Evolutionary conservation across 2,113 vertebrate genomes (phyloP), one percentile per base, ranked within the genome.

Genomic region (Marmota flaviventris): DNA sequence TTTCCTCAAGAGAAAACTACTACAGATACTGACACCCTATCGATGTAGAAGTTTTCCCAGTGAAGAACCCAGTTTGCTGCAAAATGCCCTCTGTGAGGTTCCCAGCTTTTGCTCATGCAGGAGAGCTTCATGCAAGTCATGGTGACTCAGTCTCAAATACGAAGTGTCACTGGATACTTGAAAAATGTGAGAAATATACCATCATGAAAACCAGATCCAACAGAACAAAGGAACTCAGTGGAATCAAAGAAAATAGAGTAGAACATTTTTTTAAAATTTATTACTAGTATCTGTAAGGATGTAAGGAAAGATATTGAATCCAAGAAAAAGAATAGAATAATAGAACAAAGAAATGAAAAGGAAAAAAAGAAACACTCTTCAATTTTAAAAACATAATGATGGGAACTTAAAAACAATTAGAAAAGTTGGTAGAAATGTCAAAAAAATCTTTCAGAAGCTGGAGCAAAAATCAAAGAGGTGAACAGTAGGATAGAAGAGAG

Each of bases 371-470:
- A 83, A 8, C 7, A 34, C 0, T 20, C 34, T 58, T 85, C 0
- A 4, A 48, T 39, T 89, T 94, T 8, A 90, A 94, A 37, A 95
- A 79, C 75, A 11, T 37, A 79, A 51, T 61, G 73, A 56, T 0
- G 53, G 29, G 78, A 70, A 42, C 90, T 29, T 87, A 94, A 93
- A 95, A 27, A 37, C 90, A 77, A 85, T 91, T 85, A 56, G 25
- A 10, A 87, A 92, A 32, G 37, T 27, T 42, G 86, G n/a, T 82
- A 67, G 56, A 94, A 77, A 93, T 82, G 34, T 85, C 27, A 91
- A 85, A 51, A 89, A 97, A 89, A 8, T 20, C n/a, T 63, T 91
- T 89, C 12, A 53, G 48, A 94, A 83, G 84, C 6, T 75, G 22
- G 32, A 93, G 56, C 61, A 94, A 91, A 70, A 93, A 67, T 94